Conservation (phyloP, 2,113 vertebrate genomes). For the Chroicocephalus ridibundus region DNA sequence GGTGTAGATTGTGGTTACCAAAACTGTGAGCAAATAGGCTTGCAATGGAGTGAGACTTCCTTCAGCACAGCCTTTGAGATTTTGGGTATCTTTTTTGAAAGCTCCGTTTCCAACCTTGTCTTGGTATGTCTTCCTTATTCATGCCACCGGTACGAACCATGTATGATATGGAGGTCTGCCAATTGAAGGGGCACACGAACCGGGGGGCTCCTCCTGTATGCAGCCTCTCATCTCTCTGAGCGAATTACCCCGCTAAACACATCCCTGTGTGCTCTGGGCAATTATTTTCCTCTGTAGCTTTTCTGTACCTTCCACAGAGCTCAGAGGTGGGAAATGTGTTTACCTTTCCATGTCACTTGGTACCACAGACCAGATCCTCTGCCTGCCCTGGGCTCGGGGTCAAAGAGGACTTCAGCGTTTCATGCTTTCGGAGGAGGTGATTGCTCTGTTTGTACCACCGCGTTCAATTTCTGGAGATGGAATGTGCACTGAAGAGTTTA, state of each 20-base stretch:
- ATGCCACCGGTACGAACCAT: too few species aligned
- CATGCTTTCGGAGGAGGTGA: not conserved
- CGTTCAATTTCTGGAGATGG: not conserved
- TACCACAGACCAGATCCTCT: not conserved
- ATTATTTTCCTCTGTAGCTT: not conserved
- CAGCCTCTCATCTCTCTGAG: not conserved
- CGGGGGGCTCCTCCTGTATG: not conserved
- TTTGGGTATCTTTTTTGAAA: not conserved
- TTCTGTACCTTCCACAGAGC: not conserved
- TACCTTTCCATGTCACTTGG: not conserved
- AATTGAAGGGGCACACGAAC: not conserved
- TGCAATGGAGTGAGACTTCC: not conserved
- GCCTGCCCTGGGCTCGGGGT: not conserved
- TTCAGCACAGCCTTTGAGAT: not conserved
- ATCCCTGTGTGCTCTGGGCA: not conserved
- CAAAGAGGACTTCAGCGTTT: not conserved
- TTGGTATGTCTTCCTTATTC: accelerated
- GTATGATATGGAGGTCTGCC: not conserved
- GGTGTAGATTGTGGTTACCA: accelerated
- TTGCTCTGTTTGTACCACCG: not conserved
- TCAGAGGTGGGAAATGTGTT: not conserved
- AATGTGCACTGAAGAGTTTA: not conserved
- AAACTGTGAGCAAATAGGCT: not conserved
- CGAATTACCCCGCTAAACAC: not conserved
- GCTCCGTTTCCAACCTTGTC: accelerated